Base-by-base conservation (phyloP, 2,888 invertebrate genomes). In the Hypena proboscidalis region DNA sequence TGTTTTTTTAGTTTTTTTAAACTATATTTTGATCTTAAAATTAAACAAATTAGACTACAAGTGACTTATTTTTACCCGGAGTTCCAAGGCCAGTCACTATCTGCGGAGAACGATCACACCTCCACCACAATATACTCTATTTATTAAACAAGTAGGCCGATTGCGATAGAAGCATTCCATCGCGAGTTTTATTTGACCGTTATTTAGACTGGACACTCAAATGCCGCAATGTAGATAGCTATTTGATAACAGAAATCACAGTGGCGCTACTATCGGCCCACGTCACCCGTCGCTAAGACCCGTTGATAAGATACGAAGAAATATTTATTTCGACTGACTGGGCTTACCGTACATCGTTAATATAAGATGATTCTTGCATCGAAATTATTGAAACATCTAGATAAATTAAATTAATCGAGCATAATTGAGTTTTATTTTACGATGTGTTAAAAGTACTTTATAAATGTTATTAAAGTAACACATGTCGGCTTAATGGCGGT, bases 21-120 rank as follows among this genome's bases (percentile, higher is more conserved):
- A n/a, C n/a, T n/a, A n/a, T n/a, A n/a, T n/a, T n/a, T n/a, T n/a
- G n/a, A n/a, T n/a, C n/a, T n/a, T 32, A 29, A 39, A 50, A 60
- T 41, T 47, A 59, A 68, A 55, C 44, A 52, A 58, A 70, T 62
- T 54, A n/a, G 37, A 48, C 57, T 55, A 55, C 72, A 74, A 70
- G n/a, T n/a, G n/a, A n/a, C n/a, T n/a, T n/a, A n/a, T n/a, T n/a
- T n/a, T n/a, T n/a, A n/a, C n/a, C n/a, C n/a, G n/a, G n/a, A n/a
- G n/a, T n/a, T 77, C 60, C 79, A 83, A 85, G 83, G 81, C 61
- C 78, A 68, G 68, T 73, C 65, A 74, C 67, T 72, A 76, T 68
- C 66, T 66, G 62, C 55, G 50, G 49, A 56, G 59, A 64, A 58
- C 66, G 68, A 67, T 68, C 72, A 66, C 68, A 53, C 53, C 54